A percentile compares a stretch with the other conserved stretches of the same genome.
Evolutionary conservation across 2,888 invertebrate genomes (phyloP).

Genomic region (Stenoptilia bipunctidactyla): DNA sequence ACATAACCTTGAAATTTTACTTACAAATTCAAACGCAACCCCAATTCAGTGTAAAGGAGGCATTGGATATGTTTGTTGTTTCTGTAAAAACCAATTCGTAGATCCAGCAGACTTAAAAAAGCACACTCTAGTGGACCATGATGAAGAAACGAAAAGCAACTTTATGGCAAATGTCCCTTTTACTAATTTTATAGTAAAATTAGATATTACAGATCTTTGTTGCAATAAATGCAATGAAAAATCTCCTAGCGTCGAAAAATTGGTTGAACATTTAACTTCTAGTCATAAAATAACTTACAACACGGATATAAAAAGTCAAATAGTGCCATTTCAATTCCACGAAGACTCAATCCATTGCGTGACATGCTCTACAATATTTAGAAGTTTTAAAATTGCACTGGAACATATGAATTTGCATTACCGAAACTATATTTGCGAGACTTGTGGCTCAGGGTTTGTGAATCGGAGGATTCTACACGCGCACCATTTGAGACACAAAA

Average conservation of each 20-base stretch:
- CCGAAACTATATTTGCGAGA: slow-evolving; percentile 30
- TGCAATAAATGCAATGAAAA: slow-evolving; percentile 14
- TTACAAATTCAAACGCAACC: slow-evolving; percentile 27
- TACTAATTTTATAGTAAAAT: slow-evolving; percentile 10
- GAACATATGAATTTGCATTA: slow-evolving; percentile 39
- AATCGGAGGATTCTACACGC: slow-evolving; percentile 25
- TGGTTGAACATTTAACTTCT: slow-evolving; percentile 25
- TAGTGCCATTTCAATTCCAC: slow-evolving; percentile 34
- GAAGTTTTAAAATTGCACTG: slow-evolving; percentile 29
- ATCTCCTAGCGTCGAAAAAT: slow-evolving; percentile 18
- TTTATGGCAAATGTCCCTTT: slow-evolving; percentile 19
- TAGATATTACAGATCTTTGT: slow-evolving; percentile 13
- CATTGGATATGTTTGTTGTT: slow-evolving; percentile 30
- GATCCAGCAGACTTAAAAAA: slow-evolving; percentile 24
- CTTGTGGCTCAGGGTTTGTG: slow-evolving; percentile 32
- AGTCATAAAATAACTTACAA: slow-evolving; percentile 25
- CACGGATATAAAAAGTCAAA: slow-evolving; percentile 23
- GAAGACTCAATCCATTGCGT: slow-evolving; percentile 24
- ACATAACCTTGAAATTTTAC: slow-evolving; percentile 18
- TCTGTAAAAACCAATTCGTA: slow-evolving; percentile 24
- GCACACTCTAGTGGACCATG: slow-evolving; percentile 23
- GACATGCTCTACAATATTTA: slow-evolving; percentile 24
- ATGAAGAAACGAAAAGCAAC: slow-evolving; percentile 16
- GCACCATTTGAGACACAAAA: slow-evolving; percentile 33
- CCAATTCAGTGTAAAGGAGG: slow-evolving; percentile 27